Base-by-base conservation (phyloP, 2,113 vertebrate species). In the Gobio gobio region DNA sequence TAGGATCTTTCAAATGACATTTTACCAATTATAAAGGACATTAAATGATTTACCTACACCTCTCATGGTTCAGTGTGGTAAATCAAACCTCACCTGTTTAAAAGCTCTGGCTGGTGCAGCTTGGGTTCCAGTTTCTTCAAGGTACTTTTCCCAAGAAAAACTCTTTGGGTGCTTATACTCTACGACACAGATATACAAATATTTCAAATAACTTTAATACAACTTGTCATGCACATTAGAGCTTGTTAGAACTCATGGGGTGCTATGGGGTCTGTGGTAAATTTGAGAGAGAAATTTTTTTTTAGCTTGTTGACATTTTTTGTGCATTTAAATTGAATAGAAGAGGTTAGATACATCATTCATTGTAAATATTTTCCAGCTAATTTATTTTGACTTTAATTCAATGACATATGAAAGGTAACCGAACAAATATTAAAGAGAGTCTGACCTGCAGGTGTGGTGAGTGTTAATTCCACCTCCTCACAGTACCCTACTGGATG, bases 401-500 rank as follows among this genome's bases (percentile, higher is more conserved):
- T 36, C 29, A 9, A 20, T 9, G 63, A 33, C 2, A 36, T 9
- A 36, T 3, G 36, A 66, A 66, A 9, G 54, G 8, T 56, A 20
- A 56, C 54, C 3, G 4, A 49, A 49, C 36, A 51, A 20, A 24
- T 18, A 36, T 64, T 47, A 64, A 75, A 61, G 49, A 22, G 16
- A 51, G 83, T 93, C 94, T 89, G 93, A 97, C 97, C 96, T 90
- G 96, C 95, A 92, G 97, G 97, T 16, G 95, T 95, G 83, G 95
- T 97, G 86, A 98, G 90, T 18, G 94, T 95, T 68, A 95, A 90
- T 89, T 93, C 93, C 68, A 91, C 91, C 88, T 96, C 97, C 90
- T 97, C 95, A 90, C 96, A 97, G 88, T 93, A 97, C 8, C 97
- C 97, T 16, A 98, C 95, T 58, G 97, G 97, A 90, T 94, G 95